Evolutionary conservation across 2,797 vertebrate species (phyloP), one percentile per base, ranked within the genome.

Genomic region (Jordanella pulchra): DNA sequence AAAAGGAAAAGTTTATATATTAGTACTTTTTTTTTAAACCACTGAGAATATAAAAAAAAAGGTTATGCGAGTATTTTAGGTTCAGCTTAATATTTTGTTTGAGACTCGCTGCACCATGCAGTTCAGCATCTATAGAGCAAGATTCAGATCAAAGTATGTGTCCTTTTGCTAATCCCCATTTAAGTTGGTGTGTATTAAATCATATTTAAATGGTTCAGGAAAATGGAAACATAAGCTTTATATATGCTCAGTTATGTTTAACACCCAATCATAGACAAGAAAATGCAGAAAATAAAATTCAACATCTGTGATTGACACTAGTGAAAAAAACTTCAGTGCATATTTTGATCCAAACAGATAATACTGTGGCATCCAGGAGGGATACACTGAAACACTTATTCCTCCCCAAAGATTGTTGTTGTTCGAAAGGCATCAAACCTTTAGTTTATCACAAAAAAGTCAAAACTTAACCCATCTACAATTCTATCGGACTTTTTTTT

Each of bases 1-100:
- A 67, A 72, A 28, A 68, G 11, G 50, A 70, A 76, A 39, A 1
- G 32, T 4, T 54, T 32, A 23, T 10, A 45, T 6, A 61, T 77
- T 39, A 47, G 14, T 18, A 56, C 44, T 66, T 1, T 6, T 27
- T 14, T 65, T 42, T 18, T 18, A 1, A 30, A 7, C 35, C 2
- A 48, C 23, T 7, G 23, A 25, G 7, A 7, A 44, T 63, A 25
- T 25, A 12, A 25, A n/a, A n/a, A n/a, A n/a, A n/a, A n/a, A n/a
- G n/a, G n/a, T n/a, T n/a, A n/a, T n/a, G n/a, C n/a, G n/a, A n/a
- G n/a, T n/a, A 13, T 27, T 54, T 54, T 13, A 54, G 10, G 3
- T 54, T 4, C 9, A 54, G 51, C 25, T 54, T 27, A 51, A 18
- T 7, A 21, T 21, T 54, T 10, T 54, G 23, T 25, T 54, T 27